Evolutionary conservation across 2,888 invertebrate genomes (phyloP), one percentile per base, ranked within the genome.

Genomic region (Agrochola lota): DNA sequence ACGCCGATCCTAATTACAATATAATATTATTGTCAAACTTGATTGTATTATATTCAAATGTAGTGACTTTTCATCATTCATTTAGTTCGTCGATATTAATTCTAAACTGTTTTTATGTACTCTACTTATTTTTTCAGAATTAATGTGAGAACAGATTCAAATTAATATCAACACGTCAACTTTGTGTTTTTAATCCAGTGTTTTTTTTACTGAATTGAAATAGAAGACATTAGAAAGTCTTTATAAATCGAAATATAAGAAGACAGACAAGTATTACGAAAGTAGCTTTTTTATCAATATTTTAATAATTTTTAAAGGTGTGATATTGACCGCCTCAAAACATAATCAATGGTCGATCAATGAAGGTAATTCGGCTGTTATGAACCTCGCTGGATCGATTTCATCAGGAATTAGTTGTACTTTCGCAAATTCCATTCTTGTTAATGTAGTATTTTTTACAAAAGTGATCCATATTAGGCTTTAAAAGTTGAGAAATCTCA

Each of bases 21-120:
- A 66, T 71, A 72, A 69, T 57, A 84, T 87, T 88, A 87, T 86
- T 89, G 88, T 88, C 89, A 83, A 83, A 30, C 73, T 72, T 35
- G 17, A 62, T 63, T 74, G 82, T 57, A 67, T 68, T 57, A 23
- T 55, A 83, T 79, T 69, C 17, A 78, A 86, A 89, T 88, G 86
- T 90, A 80, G 71, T 87, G 88, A 89, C 80, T 86, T 89, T 90
- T 87, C 89, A 90, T 88, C 82, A 86, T 81, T 67, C 17, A 30
- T 74, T 60, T 30, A n/a, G 40, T 71, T 74, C 12, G 71, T 82
- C 85, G 83, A 87, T 85, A 87, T 77, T 77, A 80, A 87, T 83
- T 82, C 79, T 77, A 68, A 77, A 77, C 66, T 69, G 71, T 71
- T 75, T 26, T 57, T 64, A n/a, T 64, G 67, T 63, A 71, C 64